Evolutionary conservation across 2,888 invertebrate genomes (phyloP).

Genomic region (Herminia tarsipennalis): DNA sequence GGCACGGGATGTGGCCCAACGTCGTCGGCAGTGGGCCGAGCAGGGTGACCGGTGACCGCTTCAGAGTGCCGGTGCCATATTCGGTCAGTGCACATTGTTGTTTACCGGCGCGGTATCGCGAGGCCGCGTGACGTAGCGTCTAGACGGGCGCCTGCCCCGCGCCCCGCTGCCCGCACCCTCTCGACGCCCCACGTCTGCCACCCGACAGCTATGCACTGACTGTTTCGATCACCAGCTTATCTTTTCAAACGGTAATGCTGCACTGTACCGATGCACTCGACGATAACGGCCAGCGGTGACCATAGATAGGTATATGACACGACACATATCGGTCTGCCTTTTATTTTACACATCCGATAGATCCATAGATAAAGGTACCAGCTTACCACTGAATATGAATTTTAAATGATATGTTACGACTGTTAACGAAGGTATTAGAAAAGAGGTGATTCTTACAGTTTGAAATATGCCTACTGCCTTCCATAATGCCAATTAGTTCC

Average conservation of each 20-base stretch:
- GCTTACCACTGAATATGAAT: too few relatives aligned
- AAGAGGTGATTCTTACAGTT: too few relatives aligned
- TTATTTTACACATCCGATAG: too few relatives aligned
- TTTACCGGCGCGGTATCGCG: slow-evolving; percentile 86
- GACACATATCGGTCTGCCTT: not conserved
- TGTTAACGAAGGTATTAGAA: too few relatives aligned
- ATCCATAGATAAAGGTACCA: too few relatives aligned
- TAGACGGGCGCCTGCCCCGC: slow-evolving; percentile 75
- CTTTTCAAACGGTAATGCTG: slow-evolving; percentile 80
- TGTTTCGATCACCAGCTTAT: slow-evolving; percentile 82
- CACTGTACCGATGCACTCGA: slow-evolving; percentile 65
- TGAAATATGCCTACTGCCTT: too few relatives aligned
- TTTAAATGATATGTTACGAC: too few relatives aligned
- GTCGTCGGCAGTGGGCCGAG: slow-evolving; percentile 51
- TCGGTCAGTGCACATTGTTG: slow-evolving; percentile 85
- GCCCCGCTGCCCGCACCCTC: slow-evolving; percentile 46
- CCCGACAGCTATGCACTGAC: slow-evolving; percentile 75
- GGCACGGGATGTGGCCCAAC: slow-evolving; percentile 40
- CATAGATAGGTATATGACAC: slow-evolving; percentile 25
- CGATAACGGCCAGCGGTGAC: slow-evolving; percentile 42
- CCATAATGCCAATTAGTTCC: too few relatives aligned
- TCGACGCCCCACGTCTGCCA: slow-evolving; percentile 49
- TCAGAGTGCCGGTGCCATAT: slow-evolving; percentile 78
- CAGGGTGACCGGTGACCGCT: slow-evolving; percentile 64
- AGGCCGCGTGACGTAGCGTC: slow-evolving; percentile 87